Evolutionary conservation across 2,888 invertebrate genomes (phyloP), one percentile per base, ranked within the genome.

Genomic region (Leptopterna dolabrata): DNA sequence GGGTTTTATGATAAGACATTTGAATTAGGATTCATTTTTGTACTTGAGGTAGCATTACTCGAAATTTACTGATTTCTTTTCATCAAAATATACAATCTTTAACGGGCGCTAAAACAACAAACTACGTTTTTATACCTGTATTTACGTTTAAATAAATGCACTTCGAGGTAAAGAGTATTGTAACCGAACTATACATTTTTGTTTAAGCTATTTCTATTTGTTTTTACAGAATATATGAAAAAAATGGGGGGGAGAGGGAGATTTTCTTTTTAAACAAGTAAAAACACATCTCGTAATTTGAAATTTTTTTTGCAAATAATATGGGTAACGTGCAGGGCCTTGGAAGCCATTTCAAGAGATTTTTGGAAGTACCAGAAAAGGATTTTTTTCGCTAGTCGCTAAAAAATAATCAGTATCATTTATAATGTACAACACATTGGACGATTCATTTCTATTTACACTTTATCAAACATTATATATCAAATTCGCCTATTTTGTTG

Each of bases 91-190:
- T 85, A 85, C 43, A 43, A 73, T 85, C 85, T 73, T 73, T 16
- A 43, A 43, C 13, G 73, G 19, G 71, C 27, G 29, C 85, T 73
- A 43, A 63, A 63, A 55, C 78, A 41, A 51, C 55, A 24, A 80
- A 55, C 85, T 85, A 85, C 78, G 51, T 47, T 76, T 78, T 88
- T 19, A 89, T 89, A 88, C 88, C 88, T 89, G 88, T 89, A 89
- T 88, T 88, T 82, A 51, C 81, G 84, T 87, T 87, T 89, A 89
- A 84, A 88, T 89, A 89, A 89, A 89, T 89, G 89, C 89, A 89
- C 89, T 89, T 89, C 78, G 88, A 87, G 88, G 88, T 88, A 88
- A 47, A 87, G 78, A 76, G 87, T 81, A 78, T 87, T 81, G 55
- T 78, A 87, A 63, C 24, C 11, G 24, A 63, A 63, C n/a, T 9